Conservation (phyloP, 23 tunicate genomes). For the Styela plicata region DNA sequence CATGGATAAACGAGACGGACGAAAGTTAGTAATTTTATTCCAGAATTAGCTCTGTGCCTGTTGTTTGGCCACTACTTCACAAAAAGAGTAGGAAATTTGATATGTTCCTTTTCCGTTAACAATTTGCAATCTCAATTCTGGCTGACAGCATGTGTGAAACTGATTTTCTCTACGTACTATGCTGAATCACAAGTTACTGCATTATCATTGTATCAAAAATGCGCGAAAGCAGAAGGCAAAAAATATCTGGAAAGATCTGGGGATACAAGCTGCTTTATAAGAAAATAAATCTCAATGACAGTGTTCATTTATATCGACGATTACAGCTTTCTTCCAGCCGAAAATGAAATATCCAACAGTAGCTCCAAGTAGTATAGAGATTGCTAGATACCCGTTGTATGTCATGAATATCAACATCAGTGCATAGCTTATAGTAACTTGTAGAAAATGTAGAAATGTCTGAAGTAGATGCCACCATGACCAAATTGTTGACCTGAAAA, state of each 20-base stretch:
- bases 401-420: constrained; percentile 93
- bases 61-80: no score
- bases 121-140: no score
- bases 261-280: no score
- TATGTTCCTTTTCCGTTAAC: no score
- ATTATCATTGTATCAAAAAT: not conserved
- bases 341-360: constrained; percentile 80
- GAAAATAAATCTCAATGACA: constrained; percentile 63
- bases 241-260: not conserved
- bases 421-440: constrained; percentile 82
- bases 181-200: not conserved
- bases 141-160: no score
- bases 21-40: no score
- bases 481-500: constrained; percentile 44
- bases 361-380: constrained; percentile 77
- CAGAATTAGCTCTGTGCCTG: no score
- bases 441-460: constrained; percentile 71
- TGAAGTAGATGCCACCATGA: constrained; percentile 59
- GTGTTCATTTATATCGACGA: constrained; percentile 84
- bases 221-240: not conserved
- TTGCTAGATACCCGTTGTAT: constrained; percentile 82
- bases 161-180: not conserved
- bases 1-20: no score
- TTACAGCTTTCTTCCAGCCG: constrained; percentile 90
- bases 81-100: no score